These are phyloP conservation scores for Stichopus chloronotus DNA, from an alignment of 35 echinoderm and acorn worm species.

Conservation along the genomic window DNA sequence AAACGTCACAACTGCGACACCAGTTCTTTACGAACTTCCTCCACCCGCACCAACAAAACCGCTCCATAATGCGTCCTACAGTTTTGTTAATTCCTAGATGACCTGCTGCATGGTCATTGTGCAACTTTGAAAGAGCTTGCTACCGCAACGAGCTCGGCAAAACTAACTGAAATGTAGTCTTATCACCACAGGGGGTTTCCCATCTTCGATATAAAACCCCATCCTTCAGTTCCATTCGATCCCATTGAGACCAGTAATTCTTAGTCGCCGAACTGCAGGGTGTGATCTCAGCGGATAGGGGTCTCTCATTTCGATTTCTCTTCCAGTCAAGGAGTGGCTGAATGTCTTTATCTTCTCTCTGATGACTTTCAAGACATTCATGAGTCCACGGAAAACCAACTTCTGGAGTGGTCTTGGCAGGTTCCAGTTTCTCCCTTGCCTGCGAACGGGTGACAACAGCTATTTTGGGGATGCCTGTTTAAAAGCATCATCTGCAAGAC, in stretches of 20 bases:
- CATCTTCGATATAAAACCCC: constrained; percentile 46
- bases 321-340: constrained; percentile 9
- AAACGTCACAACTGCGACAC: background rate
- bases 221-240: background rate
- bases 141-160: background rate
- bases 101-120: background rate
- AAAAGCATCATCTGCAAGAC: background rate
- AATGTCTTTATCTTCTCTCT: constrained; percentile 21
- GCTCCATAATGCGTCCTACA: background rate
- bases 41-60: background rate
- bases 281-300: background rate
- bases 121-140: background rate
- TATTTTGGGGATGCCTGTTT: no score
- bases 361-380: background rate
- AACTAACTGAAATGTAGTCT: constrained; percentile 2
- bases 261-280: background rate
- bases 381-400: no score
- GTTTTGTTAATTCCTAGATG: constrained; percentile 5
- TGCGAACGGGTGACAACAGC: no score
- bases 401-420: background rate
- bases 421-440: background rate
- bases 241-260: constrained; percentile 30
- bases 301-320: background rate
- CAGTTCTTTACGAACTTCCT: background rate
- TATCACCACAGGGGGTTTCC: background rate